Evolutionary conservation across 2,888 invertebrate species (phyloP).

Genomic region (Cristatella mucedo): DNA sequence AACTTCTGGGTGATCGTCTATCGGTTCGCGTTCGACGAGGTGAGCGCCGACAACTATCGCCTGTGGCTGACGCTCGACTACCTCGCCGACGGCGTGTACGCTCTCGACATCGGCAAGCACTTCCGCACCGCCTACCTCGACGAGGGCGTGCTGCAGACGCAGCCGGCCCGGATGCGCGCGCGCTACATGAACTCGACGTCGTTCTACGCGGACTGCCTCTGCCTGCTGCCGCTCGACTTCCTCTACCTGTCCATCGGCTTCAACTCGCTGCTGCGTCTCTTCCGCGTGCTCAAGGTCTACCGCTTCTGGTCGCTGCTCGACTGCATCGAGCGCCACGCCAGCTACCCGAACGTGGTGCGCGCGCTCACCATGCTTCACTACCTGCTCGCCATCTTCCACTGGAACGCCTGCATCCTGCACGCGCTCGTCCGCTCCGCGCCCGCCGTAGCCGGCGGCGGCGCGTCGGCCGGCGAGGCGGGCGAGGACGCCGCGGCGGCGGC

Average conservation of each 20-base stretch:
- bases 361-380: slow-evolving; percentile 50
- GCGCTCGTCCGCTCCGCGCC: slow-evolving; percentile 59
- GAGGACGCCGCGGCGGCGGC: slow-evolving; percentile 34
- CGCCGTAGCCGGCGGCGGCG: not conserved
- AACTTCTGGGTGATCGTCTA: slow-evolving; percentile 59
- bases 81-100: slow-evolving; percentile 83
- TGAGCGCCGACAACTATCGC: slow-evolving; percentile 63
- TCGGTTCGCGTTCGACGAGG: slow-evolving; percentile 95
- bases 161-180: slow-evolving; percentile 73
- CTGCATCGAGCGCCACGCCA: slow-evolving; percentile 90
- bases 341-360: slow-evolving; percentile 82
- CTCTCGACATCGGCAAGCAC: slow-evolving; percentile 89
- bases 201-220: slow-evolving; percentile 96
- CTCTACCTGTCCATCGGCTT: slow-evolving; percentile 86
- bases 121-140: slow-evolving; percentile 92
- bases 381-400: slow-evolving; percentile 93
- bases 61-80: slow-evolving; percentile 96
- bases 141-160: slow-evolving; percentile 92
- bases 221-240: slow-evolving; percentile 89
- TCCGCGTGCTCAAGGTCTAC: slow-evolving; percentile 90
- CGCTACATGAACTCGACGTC: slow-evolving; percentile 95
- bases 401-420: slow-evolving; percentile 97
- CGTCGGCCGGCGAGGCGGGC: slow-evolving; percentile 45
- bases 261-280: slow-evolving; percentile 83
- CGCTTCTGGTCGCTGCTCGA: slow-evolving; percentile 97